Conservation (phyloP, 2,888 invertebrate species). For the Archips xylosteana region DNA sequence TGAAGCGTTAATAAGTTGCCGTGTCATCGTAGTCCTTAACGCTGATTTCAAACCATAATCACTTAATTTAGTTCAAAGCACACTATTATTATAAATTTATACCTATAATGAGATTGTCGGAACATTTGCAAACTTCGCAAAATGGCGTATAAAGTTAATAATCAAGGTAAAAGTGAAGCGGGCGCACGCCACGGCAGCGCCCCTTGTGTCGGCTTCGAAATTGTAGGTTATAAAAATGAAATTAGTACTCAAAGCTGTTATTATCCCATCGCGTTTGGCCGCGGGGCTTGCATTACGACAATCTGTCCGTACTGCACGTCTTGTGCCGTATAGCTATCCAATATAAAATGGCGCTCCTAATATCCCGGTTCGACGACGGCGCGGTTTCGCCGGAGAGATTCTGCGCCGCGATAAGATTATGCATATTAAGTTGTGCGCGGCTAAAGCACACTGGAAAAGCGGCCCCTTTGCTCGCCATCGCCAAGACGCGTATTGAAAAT, state of each 20-base stretch:
- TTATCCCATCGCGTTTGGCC: constrained; percentile 86
- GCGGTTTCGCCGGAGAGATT: constrained; percentile 80
- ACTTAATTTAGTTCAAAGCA: constrained; percentile 80
- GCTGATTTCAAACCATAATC: constrained; percentile 78
- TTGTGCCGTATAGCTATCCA: constrained; percentile 85
- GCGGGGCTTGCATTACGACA: constrained; percentile 85
- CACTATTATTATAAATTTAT: constrained; percentile 82
- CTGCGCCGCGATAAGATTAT: constrained; percentile 84
- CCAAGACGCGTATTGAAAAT: constrained; percentile 68
- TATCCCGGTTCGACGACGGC: constrained; percentile 82
- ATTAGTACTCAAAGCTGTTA: constrained; percentile 85
- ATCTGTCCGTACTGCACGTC: constrained; percentile 86
- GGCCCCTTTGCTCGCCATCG: constrained; percentile 63
- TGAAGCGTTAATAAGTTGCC: constrained; percentile 71
- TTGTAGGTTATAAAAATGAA: constrained; percentile 86
- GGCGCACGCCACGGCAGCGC: constrained; percentile 83
- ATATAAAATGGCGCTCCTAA: constrained; percentile 86
- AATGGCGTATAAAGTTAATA: constrained; percentile 85
- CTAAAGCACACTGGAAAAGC: constrained; percentile 82
- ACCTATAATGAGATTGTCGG: constrained; percentile 79
- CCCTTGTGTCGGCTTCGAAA: constrained; percentile 85
- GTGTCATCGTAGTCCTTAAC: constrained; percentile 80
- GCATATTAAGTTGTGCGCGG: constrained; percentile 84
- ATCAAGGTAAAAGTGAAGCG: constrained; percentile 81
- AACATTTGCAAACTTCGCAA: constrained; percentile 83